Evolutionary conservation across 1,140 invertebrate genomes (phyloP).

Genomic region (Camponotus vicinus): DNA sequence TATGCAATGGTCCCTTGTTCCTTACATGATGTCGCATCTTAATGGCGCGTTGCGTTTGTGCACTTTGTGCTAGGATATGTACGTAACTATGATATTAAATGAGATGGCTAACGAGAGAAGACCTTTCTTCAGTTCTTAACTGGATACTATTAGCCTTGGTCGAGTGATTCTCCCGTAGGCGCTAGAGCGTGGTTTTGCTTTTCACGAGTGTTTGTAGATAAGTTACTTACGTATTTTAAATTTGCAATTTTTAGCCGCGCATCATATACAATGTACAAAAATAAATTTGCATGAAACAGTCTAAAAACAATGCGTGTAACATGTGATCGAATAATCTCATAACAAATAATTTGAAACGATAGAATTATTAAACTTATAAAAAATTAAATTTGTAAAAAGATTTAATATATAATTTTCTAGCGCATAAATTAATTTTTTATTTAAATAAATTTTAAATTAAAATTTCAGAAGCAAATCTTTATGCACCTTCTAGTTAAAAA

Average conservation of each 20-base stretch:
- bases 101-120: background rate
- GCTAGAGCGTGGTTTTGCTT: background rate
- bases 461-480: background rate
- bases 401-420: background rate
- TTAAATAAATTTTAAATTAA: background rate
- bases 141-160: conserved; percentile 10
- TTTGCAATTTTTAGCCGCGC: conserved; percentile 20
- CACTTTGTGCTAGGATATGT: conserved; percentile 23
- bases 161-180: conserved; percentile 3
- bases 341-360: background rate
- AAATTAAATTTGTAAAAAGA: conserved; percentile 9
- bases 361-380: background rate
- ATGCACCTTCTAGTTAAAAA: background rate
- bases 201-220: background rate
- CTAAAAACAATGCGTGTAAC: background rate
- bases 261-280: background rate
- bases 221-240: conserved; percentile 17
- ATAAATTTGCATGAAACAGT: background rate
- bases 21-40: background rate
- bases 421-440: background rate
- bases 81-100: conserved; percentile 6
- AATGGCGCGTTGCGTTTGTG: background rate
- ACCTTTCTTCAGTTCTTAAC: conserved; percentile 17
- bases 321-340: background rate
- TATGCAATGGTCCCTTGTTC: background rate